Evolutionary conservation across 2,113 vertebrate genomes (phyloP), one percentile per base, ranked within the genome.

Genomic region (Brienomyrus brachyistius): DNA sequence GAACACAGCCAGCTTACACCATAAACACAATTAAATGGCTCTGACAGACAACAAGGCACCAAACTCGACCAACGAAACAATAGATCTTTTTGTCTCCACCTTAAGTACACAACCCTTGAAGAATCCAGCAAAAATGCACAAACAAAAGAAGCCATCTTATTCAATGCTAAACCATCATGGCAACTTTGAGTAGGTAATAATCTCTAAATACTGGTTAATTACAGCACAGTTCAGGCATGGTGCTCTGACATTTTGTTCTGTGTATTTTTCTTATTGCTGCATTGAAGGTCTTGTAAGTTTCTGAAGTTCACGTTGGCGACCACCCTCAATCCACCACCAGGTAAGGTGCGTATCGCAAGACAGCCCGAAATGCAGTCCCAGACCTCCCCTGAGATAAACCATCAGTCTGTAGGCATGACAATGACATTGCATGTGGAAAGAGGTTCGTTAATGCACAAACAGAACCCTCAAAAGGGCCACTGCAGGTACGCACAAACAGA

Each of bases 21-120:
- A 43, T 62, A 47, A 88, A 47, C 54, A 47, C 47, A 62, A 62
- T n/a, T 27, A 56, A 86, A 35, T 52, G 27, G 50, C 54, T 21
- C 47, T 10, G 87, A 62, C 35, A 59, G 86, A 88, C 87, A 47
- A 59, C 35, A 88, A 88, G 21, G 87, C 52, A 66, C 87, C 40
- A 40, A 40, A 40, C 40, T 40, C 1, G 40, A 40, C 40, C 87
- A 45, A 52, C 54, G 5, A 56, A 62, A 88, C 54, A 43, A 45
- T 66, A 88, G 10, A 62, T 56, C 59, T 59, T 86, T 87, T 87
- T 87, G 35, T 54, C 8, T 54, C 51, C 51, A 87, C 51, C 85
- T 87, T 87, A 40, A 87, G 13, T 54, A 86, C 15, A 52, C 85
- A 87, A 35, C 6, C 50, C 7, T 54, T 15, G 56, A 54, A 35